Base-by-base conservation (phyloP, 2,888 invertebrate genomes). In the Linnaemya tessellans region DNA sequence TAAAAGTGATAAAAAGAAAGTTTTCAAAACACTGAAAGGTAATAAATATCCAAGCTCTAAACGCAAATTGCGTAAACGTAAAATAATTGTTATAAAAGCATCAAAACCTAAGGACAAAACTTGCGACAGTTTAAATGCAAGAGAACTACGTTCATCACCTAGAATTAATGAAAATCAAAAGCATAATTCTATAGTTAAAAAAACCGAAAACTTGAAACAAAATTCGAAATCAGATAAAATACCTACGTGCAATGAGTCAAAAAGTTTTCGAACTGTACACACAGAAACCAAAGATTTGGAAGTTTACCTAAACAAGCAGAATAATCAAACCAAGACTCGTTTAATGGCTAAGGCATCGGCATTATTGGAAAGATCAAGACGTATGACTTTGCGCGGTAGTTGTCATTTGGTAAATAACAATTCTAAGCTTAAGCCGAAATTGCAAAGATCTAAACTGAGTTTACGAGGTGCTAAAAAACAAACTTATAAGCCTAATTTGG, bases 41-140 rank as follows among this genome's bases (percentile, higher is more conserved):
- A 79, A 75, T 56, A 80, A 78, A 49, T 74, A 64, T 79, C 49
- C 65, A n/a, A 67, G 49, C 0, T 41, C 70, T 7, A 90, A n/a
- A 87, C 84, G 88, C 8, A 87, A 89, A 73, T 67, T 92, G 20
- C 89, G 91, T 0, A 91, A 89, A 75, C 90, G 90, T 18, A 90
- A 89, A 64, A 87, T 91, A 3, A 88, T 88, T 54, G 84, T 89
- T 60, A 79, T 89, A 13, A 90, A 90, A 82, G 89, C 15, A 87
- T 87, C 64, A 70, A 83, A 67, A 51, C 79, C 20, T 85, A 80
- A 25, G 71, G 38, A 38, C 77, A 85, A 80, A 35, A 46, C 56
- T 1, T 11, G 87, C 71, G 38, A 7, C 10, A 11, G 30, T 13
- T 7, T 80, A 74, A 15, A 84, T 64, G 9, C 56, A 78, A 35